Conservation (phyloP, 2,797 vertebrate species). For the Siniperca undulata region DNA sequence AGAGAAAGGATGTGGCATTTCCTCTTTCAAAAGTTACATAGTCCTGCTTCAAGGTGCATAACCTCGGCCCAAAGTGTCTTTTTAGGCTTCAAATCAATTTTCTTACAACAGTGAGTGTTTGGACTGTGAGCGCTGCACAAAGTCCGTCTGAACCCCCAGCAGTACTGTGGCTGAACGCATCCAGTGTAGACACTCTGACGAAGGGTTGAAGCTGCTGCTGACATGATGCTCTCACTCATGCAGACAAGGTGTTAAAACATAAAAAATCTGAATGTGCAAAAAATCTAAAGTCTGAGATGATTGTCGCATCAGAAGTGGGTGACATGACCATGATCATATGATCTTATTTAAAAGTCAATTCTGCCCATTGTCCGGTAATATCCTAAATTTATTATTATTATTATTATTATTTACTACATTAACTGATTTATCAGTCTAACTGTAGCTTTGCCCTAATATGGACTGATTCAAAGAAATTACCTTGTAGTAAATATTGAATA, state of each 20-base stretch:
- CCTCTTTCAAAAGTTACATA: background rate
- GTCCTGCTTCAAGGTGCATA: background rate
- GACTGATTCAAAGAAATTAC: background rate
- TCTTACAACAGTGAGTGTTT: conserved; percentile 8
- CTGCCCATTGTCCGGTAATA: conserved; percentile 2
- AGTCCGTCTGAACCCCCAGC: background rate
- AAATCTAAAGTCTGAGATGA: background rate
- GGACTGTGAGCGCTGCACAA: background rate
- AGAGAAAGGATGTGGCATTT: background rate
- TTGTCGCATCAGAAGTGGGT: background rate
- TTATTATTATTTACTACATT: conserved; percentile 7
- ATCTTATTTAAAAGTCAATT: conserved; percentile 19
- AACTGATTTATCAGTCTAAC: background rate
- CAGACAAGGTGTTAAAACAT: background rate
- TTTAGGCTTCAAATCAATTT: background rate
- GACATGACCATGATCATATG: background rate
- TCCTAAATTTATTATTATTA: background rate
- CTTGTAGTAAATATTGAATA: conserved; percentile 40
- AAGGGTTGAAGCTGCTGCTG: background rate
- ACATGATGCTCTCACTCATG: background rate
- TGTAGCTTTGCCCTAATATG: conserved; percentile 9
- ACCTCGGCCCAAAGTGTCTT: background rate
- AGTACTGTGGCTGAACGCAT: background rate
- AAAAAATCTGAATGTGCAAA: background rate
- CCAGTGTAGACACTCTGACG: background rate